A percentile compares a stretch with the other conserved stretches of the same genome.
Evolutionary conservation across 2,888 invertebrate species (phyloP).

Genomic region (Luperina testacea): DNA sequence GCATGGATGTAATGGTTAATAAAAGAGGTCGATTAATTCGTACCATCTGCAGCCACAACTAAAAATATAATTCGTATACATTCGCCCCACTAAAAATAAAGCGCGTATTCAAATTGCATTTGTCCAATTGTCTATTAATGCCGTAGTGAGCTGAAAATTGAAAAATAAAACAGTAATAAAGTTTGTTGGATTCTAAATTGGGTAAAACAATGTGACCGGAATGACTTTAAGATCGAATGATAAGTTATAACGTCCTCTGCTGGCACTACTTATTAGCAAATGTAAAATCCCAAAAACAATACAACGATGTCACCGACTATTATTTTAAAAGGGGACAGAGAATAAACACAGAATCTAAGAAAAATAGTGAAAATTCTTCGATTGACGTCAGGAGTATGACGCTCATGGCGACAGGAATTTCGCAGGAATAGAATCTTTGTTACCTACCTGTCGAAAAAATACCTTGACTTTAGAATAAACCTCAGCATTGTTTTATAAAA

Average conservation of each 20-base stretch:
- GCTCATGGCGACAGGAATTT: not conserved
- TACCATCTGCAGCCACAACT: not conserved
- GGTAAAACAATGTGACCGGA: slow-evolving; percentile 63
- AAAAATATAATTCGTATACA: not conserved
- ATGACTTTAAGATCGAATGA: slow-evolving; percentile 63
- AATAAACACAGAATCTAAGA: not conserved
- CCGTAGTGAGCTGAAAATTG: slow-evolving; percentile 14
- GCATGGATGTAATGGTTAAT: not conserved
- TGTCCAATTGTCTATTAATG: slow-evolving; percentile 13
- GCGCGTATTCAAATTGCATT: not conserved
- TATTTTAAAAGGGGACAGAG: not conserved
- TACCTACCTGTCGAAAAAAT: not conserved
- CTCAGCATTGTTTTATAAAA: not conserved
- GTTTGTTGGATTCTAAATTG: slow-evolving; percentile 30
- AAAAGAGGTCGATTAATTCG: not conserved
- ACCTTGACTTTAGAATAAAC: not conserved
- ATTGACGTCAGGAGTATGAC: not conserved
- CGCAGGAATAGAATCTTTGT: not conserved
- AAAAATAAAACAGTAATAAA: slow-evolving; percentile 34
- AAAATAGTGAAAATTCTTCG: not conserved
- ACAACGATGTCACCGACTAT: not conserved
- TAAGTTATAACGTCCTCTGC: slow-evolving; percentile 52
- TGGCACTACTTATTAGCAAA: slow-evolving; percentile 30
- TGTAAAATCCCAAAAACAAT: slow-evolving; percentile 15
- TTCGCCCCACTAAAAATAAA: slow-evolving; percentile 7